phyloP scores from a whole-genome alignment of 2,113 vertebrate species.

The Hipposideros armiger region DNA sequence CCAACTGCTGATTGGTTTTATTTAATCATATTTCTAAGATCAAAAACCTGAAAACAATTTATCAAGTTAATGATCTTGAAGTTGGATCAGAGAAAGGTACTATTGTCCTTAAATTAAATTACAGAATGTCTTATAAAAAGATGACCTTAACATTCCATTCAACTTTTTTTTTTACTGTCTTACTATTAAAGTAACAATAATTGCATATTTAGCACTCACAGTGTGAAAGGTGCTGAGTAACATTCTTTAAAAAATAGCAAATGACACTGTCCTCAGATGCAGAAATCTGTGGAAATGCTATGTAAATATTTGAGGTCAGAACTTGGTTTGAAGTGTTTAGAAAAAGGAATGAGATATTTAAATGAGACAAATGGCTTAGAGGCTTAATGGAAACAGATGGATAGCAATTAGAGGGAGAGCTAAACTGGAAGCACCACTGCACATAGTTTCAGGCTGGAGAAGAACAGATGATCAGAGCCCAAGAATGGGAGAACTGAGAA shows the following conservation, averaged over 20 bases:
- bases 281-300: conserved; percentile 68
- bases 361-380: conserved; percentile 76
- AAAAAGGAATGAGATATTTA: conserved; percentile 70
- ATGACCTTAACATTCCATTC: not conserved
- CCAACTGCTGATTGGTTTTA: not conserved
- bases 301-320: conserved; percentile 78
- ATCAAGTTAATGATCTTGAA: conserved; percentile 40
- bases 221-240: conserved; percentile 19
- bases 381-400: conserved; percentile 79
- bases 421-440: conserved; percentile 54
- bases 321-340: conserved; percentile 74
- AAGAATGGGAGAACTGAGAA: not conserved
- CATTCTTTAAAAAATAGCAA: conserved; percentile 45
- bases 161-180: conserved; percentile 4
- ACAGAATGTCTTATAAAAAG: not conserved
- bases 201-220: conserved; percentile 1
- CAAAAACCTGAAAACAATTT: conserved; percentile 26
- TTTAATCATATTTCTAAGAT: conserved; percentile 53
- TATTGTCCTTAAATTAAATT: conserved; percentile 60
- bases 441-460: not conserved
- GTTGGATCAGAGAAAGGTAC: conserved; percentile 6
- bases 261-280: conserved; percentile 39
- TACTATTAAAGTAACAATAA: conserved; percentile 48
- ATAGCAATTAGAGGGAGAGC: conserved; percentile 62
- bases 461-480: not conserved